Percentiles rank a stretch among this genome's conserved stretches.
phyloP scores from a whole-genome alignment of 2,113 vertebrate genomes.

The Scophthalmus maximus region DNA sequence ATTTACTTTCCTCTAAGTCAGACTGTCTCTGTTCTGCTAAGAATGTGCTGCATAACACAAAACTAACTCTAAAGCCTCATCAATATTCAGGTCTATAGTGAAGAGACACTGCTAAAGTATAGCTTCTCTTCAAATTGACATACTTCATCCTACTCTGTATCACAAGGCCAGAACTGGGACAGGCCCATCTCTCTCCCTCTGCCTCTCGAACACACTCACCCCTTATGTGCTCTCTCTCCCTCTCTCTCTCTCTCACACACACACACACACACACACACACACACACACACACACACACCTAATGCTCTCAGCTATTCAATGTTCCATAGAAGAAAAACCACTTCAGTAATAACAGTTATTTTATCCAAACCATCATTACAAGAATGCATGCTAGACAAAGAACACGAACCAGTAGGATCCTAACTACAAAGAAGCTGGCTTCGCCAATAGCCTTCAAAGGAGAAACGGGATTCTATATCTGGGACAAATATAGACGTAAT shows the following conservation, averaged over 20 bases:
- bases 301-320: constrained; percentile 66
- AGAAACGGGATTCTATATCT: constrained; percentile 56
- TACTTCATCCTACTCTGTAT: constrained; percentile 54
- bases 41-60: constrained; percentile 27
- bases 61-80: constrained; percentile 37
- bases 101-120: constrained; percentile 37
- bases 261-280: constrained; percentile 24
- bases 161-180: constrained; percentile 68
- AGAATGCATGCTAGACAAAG: constrained; percentile 63
- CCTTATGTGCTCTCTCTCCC: constrained; percentile 35
- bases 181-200: constrained; percentile 39
- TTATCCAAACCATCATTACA: constrained; percentile 62
- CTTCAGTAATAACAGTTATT: constrained; percentile 73
- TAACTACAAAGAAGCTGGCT: constrained; percentile 60
- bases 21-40: constrained; percentile 24
- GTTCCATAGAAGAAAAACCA: constrained; percentile 65
- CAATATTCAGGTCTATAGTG: constrained; percentile 50
- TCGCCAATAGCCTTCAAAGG: constrained; percentile 53
- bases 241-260: not conserved
- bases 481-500: constrained; percentile 64
- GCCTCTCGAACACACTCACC: constrained; percentile 51
- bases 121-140: constrained; percentile 61
- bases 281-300: constrained; percentile 36
- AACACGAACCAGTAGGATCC: constrained; percentile 35
- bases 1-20: constrained; percentile 24